phyloP scores from a whole-genome alignment of 2,113 vertebrate genomes.

The Gavia stellata region DNA sequence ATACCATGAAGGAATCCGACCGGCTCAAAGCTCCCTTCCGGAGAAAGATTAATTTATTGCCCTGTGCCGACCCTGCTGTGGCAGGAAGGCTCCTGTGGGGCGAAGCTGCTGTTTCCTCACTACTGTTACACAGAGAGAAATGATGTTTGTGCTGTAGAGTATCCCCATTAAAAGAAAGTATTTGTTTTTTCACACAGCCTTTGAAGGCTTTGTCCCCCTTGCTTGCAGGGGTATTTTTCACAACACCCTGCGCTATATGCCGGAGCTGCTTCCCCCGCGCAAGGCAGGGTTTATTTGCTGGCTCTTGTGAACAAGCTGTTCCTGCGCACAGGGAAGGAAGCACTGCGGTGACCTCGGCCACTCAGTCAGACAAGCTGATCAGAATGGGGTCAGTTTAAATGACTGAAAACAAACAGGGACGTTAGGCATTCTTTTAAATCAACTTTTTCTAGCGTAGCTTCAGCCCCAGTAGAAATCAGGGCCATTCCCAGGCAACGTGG shows the following conservation, averaged over 20 bases:
- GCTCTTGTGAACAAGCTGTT: background rate
- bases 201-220: background rate
- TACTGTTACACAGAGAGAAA: background rate
- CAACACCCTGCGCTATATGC: accelerated
- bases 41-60: background rate
- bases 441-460: background rate
- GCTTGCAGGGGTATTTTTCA: background rate
- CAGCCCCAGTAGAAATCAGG: background rate
- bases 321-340: background rate
- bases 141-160: background rate
- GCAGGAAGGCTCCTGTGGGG: background rate
- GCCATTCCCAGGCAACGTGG: accelerated
- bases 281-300: background rate
- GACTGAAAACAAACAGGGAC: background rate
- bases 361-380: background rate
- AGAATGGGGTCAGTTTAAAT: background rate
- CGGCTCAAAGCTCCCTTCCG: background rate
- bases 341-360: accelerated
- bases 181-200: background rate
- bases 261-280: background rate
- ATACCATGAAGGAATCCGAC: background rate
- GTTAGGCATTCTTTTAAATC: background rate
- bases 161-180: background rate
- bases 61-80: background rate
- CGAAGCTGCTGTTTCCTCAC: background rate